Evolutionary conservation across 2,113 vertebrate species (phyloP).

Genomic region (Electrona antarctica): DNA sequence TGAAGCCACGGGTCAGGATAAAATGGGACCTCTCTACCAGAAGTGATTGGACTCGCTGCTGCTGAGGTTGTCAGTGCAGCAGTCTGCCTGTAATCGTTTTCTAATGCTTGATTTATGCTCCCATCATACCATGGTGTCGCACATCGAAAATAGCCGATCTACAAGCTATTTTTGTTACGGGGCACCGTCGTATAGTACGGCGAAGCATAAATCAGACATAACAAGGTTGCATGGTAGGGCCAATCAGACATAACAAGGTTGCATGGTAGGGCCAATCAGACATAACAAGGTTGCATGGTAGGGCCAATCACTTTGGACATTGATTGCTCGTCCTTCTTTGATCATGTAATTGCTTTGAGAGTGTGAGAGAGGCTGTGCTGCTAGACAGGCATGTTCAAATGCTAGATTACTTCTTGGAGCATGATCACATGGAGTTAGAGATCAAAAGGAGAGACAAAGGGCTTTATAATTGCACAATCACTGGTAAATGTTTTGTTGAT

Average conservation of each 20-base stretch:
- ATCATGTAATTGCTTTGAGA: conserved; percentile 74
- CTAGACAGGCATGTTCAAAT: conserved; percentile 60
- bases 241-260: too few species aligned
- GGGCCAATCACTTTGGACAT: conserved; percentile 74
- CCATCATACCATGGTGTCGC: too few species aligned
- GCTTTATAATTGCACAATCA: neutral
- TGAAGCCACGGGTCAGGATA: neutral
- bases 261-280: conserved; percentile 71
- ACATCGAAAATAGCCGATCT: too few species aligned
- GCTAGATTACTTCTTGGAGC: conserved; percentile 35
- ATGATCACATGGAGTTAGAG: neutral
- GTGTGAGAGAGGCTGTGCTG: conserved; percentile 48
- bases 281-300: too few species aligned
- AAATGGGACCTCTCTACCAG: conserved; percentile 34
- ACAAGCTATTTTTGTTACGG: too few species aligned
- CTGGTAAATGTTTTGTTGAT: conserved; percentile 3
- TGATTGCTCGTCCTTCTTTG: conserved; percentile 68
- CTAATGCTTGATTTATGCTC: conserved; percentile 18
- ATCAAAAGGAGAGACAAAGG: neutral
- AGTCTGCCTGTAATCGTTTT: conserved; percentile 66
- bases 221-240: conserved; percentile 61
- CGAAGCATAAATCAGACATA: too few species aligned
- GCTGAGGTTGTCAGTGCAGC: conserved; percentile 53
- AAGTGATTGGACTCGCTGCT: conserved; percentile 56
- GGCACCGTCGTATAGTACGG: too few species aligned